Evolutionary conservation across 35 echinoderm and acorn worm genomes (phyloP), one percentile per base, ranked within the genome.

Genomic region (Acanthaster planci): DNA sequence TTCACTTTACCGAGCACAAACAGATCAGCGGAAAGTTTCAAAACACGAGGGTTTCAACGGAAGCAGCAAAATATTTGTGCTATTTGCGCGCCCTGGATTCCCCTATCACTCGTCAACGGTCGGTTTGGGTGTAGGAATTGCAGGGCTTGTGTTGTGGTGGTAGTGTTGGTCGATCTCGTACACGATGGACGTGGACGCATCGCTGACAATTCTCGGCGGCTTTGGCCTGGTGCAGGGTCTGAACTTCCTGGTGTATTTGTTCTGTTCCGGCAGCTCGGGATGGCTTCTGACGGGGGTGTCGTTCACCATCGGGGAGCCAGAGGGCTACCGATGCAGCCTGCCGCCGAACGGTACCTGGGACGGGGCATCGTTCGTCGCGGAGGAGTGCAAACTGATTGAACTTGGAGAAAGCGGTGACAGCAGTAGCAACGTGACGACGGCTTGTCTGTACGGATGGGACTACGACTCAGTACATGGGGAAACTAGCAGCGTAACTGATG

Each of bases 241-340:
- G 2, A 72, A 72, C n/a, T 72, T 31, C 64, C 34, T 72, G 26
- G 34, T 34, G 64, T 72, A 72, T 29, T 10, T 15, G 3, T 26
- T 72, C 14, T 7, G 26, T 72, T 26, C 34, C 64, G 34, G 64
- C 23, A 34, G 26, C 8, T 8, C 64, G 14, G 64, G 26, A 14
- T 72, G 64, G 64, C 64, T 31, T 29, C 23, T 72, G 21, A 72
- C 64, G 0, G 29, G 64, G 14, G 64, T 72, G 14, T 72, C 64
- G 1, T 72, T 72, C 64, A 72, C 64, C 64, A 72, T 72, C 34
- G 64, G 64, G 18, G 26, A 72, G 64, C 64, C 64, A 7, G 64
- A 72, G 21, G 34, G 34, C 29, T 31, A 72, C 64, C 29, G 64
- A 0, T 72, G 64, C 34, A 72, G 29, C 7, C 23, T 72, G 34